Evolutionary conservation across 2,113 vertebrate species (phyloP).

Genomic region (Pomatorhinus ruficollis): DNA sequence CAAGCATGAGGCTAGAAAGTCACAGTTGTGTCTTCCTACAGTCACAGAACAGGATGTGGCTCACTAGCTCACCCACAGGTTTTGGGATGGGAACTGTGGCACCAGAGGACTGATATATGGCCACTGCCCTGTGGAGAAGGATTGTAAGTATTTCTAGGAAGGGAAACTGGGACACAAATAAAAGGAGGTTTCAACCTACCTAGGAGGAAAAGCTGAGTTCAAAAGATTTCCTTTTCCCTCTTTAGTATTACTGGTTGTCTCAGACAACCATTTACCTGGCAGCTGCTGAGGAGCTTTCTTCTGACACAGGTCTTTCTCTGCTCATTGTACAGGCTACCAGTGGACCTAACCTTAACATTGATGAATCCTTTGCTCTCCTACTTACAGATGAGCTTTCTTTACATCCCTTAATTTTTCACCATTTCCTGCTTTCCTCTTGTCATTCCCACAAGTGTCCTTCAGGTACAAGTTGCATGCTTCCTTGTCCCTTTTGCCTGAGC

Average conservation of each 20-base stretch:
- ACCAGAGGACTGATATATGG: not conserved
- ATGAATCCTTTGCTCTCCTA: not conserved
- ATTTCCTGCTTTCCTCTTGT: not conserved
- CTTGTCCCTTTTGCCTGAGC: not conserved
- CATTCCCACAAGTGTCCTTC: not conserved
- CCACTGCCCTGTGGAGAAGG: not conserved
- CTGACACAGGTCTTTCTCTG: not conserved
- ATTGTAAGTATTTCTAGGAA: not conserved
- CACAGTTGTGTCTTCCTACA: accelerated
- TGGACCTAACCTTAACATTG: not conserved
- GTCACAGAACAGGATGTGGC: not conserved
- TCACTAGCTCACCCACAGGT: not conserved
- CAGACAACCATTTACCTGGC: not conserved
- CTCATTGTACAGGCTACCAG: not conserved
- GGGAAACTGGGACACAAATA: not conserved
- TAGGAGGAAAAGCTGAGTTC: not conserved
- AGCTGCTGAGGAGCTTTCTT: not conserved
- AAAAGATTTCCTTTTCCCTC: not conserved
- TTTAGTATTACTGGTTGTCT: not conserved
- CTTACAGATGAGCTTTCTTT: not conserved
- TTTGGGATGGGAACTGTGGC: not conserved
- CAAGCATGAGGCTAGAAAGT: not conserved
- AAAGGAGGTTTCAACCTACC: not conserved
- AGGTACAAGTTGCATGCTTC: not conserved
- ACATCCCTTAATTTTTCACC: not conserved